Conservation (phyloP, 2,888 invertebrate species). For the Mythimna pallens region DNA sequence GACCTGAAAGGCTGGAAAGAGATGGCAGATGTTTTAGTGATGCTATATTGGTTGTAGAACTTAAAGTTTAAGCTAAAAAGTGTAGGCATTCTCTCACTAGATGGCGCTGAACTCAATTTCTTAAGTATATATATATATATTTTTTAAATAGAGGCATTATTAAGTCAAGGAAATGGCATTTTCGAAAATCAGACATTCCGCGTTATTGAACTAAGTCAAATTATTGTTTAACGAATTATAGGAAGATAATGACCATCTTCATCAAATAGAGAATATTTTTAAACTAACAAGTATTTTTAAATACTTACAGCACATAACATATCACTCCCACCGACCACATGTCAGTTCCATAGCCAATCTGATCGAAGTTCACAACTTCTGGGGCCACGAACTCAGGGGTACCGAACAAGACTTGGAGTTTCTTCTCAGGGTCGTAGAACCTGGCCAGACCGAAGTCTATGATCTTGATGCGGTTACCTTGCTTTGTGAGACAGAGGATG, state of each 20-base stretch:
- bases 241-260: no score
- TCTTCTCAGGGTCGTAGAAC: slow-evolving; percentile 97
- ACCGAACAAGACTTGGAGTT: slow-evolving; percentile 98
- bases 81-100: no score
- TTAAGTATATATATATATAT: no score
- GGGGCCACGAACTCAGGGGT: slow-evolving; percentile 99
- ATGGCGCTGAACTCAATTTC: no score
- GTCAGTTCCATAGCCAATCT: slow-evolving; percentile 98
- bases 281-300: neutral
- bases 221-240: no score
- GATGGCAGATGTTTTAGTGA: slow-evolving; percentile 13
- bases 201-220: no score
- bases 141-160: no score
- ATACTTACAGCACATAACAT: slow-evolving; percentile 98
- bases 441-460: slow-evolving; percentile 99
- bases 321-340: slow-evolving; percentile 99
- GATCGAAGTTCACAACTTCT: slow-evolving; percentile 99
- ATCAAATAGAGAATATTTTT: no score
- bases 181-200: no score
- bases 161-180: no score
- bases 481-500: slow-evolving; percentile 98
- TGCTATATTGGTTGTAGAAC: neutral
- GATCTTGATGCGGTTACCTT: slow-evolving; percentile 99
- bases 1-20: slow-evolving; percentile 95
- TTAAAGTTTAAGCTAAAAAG: no score